A percentile compares a stretch with the other conserved stretches of the same genome.
Evolutionary conservation across 2,113 vertebrate genomes (phyloP).

Genomic region (Nothocercus nigrocapillus): DNA sequence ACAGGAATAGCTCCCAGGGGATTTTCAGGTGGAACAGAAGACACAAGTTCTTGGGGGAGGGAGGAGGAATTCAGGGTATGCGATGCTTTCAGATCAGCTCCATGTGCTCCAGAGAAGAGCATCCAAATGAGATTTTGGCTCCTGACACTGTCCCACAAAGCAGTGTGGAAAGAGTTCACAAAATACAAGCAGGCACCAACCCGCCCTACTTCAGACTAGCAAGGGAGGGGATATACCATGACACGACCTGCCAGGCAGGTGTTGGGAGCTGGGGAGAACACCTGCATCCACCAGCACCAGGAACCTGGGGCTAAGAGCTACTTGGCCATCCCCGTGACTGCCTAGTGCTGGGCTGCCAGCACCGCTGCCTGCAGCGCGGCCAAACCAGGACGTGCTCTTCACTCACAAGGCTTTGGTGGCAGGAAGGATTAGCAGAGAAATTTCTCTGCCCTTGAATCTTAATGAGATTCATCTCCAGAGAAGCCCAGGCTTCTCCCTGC

Average conservation of each 20-base stretch:
- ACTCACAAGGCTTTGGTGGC: not conserved
- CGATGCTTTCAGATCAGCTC: not conserved
- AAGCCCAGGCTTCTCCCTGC: not conserved
- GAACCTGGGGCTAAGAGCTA: not conserved
- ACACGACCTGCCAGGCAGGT: not conserved
- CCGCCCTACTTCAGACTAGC: not conserved
- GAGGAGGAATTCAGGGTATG: not conserved
- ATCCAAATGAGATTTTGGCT: not conserved
- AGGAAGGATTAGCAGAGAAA: not conserved
- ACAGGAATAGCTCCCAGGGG: not conserved
- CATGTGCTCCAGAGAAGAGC: not conserved
- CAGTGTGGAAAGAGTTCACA: not conserved
- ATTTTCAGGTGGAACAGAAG: not conserved
- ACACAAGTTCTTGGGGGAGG: not conserved
- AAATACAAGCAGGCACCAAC: not conserved
- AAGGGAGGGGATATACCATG: rapidly evolving
- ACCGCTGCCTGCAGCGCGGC: not conserved
- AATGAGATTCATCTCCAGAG: constrained; percentile 14
- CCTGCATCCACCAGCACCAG: not conserved
- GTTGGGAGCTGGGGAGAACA: not conserved
- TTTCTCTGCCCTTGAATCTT: not conserved
- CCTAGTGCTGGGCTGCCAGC: not conserved
- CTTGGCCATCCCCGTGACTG: not conserved
- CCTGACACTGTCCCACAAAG: not conserved
- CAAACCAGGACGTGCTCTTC: not conserved